phyloP scores from a whole-genome alignment of 2,797 vertebrate genomes.

The Pristis pectinata region DNA sequence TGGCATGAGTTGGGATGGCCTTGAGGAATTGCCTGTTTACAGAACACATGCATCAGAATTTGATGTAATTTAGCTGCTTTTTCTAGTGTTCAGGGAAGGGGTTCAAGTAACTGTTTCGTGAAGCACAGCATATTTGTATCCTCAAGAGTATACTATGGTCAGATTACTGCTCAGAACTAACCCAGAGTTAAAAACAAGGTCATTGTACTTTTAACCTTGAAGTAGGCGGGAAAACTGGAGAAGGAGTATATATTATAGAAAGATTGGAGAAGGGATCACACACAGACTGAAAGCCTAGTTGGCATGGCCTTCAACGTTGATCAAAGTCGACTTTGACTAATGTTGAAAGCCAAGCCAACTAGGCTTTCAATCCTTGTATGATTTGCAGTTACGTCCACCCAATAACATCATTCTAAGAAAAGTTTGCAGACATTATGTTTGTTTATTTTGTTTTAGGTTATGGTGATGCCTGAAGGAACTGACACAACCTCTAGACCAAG shows the following conservation, averaged over 20 bases:
- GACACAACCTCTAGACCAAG: conserved; percentile 88
- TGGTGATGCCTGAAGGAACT: conserved; percentile 95
- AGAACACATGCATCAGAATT: not conserved
- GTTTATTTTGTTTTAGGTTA: conserved; percentile 63
- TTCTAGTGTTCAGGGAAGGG: not conserved
- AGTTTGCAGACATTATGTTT: not conserved
- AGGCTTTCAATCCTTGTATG: not conserved
- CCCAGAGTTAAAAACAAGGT: not conserved
- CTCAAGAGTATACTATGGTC: not conserved
- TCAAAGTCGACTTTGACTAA: not conserved
- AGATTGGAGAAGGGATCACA: too few relatives aligned
- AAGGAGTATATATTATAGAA: too few relatives aligned
- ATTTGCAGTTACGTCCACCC: not conserved
- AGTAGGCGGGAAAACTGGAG: too few relatives aligned
- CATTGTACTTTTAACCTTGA: not conserved
- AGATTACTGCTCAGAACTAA: not conserved
- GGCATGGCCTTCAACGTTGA: too few relatives aligned
- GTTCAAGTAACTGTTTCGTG: not conserved
- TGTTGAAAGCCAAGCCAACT: not conserved
- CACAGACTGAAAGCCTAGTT: too few relatives aligned
- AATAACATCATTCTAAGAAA: not conserved
- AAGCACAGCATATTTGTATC: too few relatives aligned
- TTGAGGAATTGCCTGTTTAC: not conserved
- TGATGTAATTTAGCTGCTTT: not conserved
- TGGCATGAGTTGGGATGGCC: not conserved